phyloP scores from a whole-genome alignment of 2,888 invertebrate species.

The Deilephila elpenor region DNA sequence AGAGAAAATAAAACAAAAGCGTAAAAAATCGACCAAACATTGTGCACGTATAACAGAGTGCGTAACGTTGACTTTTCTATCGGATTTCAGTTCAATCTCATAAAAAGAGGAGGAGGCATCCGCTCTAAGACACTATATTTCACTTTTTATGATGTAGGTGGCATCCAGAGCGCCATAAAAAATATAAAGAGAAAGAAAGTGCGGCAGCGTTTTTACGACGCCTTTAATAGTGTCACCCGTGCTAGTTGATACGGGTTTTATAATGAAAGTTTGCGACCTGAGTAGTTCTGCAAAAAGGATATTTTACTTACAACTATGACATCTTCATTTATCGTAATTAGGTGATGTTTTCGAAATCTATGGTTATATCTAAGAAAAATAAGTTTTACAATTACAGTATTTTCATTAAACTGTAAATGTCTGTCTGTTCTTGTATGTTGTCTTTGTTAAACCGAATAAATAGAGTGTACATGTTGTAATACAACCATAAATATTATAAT shows the following conservation, averaged over 20 bases:
- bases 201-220: conserved; percentile 67
- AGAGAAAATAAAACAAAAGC: neutral
- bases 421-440: too few relatives aligned
- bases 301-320: conserved; percentile 29
- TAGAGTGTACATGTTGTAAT: too few relatives aligned
- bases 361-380: neutral
- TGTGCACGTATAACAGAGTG: conserved; percentile 33
- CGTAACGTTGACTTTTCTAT: conserved; percentile 62
- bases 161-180: conserved; percentile 74
- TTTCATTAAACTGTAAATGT: neutral
- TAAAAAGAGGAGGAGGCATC: conserved; percentile 71
- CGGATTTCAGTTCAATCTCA: conserved; percentile 76
- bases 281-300: conserved; percentile 34
- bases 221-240: conserved; percentile 66
- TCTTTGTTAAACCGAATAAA: too few relatives aligned
- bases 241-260: conserved; percentile 56
- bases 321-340: neutral
- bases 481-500: too few relatives aligned
- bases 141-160: conserved; percentile 80
- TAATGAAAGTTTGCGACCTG: conserved; percentile 39
- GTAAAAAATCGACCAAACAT: neutral
- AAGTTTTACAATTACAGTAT: neutral
- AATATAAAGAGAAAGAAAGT: conserved; percentile 75
- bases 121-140: conserved; percentile 77
- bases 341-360: neutral